A percentile compares a stretch with the other conserved stretches of the same genome.
phyloP scores from a whole-genome alignment of 2,888 invertebrate genomes.

The Drosophila recens region DNA sequence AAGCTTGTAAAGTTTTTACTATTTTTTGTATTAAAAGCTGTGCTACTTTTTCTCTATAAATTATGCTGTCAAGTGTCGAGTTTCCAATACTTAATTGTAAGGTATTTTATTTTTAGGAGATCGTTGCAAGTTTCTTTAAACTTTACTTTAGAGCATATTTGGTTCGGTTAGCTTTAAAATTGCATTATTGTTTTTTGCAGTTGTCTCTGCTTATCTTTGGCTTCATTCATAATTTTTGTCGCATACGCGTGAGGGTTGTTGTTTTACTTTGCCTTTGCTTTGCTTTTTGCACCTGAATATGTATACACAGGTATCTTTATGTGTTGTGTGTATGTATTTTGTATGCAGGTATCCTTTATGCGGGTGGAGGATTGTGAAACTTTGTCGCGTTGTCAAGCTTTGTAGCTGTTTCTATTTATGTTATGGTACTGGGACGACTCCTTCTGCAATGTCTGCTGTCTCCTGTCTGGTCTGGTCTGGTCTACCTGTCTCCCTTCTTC shows the following conservation, averaged over 20 bases:
- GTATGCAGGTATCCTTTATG: constrained; percentile 54
- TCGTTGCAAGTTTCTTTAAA: background rate
- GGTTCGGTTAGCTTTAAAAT: constrained; percentile 26
- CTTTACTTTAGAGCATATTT: constrained; percentile 22
- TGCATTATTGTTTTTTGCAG: constrained; percentile 28
- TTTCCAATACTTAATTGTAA: background rate
- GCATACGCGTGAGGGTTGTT: constrained; percentile 59
- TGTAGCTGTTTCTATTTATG: constrained; percentile 72
- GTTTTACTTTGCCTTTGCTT: constrained; percentile 35
- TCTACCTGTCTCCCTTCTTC: constrained; percentile 3
- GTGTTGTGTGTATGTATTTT: constrained; percentile 13
- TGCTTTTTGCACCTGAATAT: constrained; percentile 43
- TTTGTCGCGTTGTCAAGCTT: constrained; percentile 73
- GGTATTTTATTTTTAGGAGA: too few species aligned
- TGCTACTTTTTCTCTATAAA: too few species aligned
- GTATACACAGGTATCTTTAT: constrained; percentile 11
- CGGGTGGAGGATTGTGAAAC: constrained; percentile 52
- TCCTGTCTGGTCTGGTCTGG: constrained; percentile 58
- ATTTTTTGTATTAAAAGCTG: too few species aligned
- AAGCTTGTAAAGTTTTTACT: background rate
- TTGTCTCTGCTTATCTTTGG: constrained; percentile 63
- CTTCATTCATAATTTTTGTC: constrained; percentile 77
- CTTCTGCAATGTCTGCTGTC: constrained; percentile 65
- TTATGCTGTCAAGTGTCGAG: too few species aligned
- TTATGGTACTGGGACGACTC: constrained; percentile 48